Evolutionary conservation across 2,113 vertebrate genomes (phyloP).

Genomic region (Myxocyprinus asiaticus): DNA sequence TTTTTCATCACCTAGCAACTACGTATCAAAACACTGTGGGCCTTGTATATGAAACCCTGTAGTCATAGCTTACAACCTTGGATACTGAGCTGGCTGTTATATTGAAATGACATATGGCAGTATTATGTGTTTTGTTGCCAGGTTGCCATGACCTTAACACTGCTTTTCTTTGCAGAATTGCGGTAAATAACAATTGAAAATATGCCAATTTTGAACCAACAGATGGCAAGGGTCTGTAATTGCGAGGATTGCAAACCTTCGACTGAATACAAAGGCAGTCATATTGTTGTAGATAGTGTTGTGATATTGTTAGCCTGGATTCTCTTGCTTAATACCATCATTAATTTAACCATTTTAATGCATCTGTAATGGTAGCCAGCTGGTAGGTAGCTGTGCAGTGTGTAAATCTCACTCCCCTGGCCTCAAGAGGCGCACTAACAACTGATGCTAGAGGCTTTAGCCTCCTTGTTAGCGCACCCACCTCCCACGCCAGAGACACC

Average conservation of each 20-base stretch:
- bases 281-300: slow-evolving; percentile 8
- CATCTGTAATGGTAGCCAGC: no score
- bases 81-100: slow-evolving; percentile 35
- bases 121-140: slow-evolving; percentile 43
- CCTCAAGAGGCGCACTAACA: no score
- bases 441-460: no score
- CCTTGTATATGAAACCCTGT: slow-evolving; percentile 4
- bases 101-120: slow-evolving; percentile 39
- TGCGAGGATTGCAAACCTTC: not conserved
- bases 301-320: not conserved
- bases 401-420: no score
- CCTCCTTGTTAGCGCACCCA: no score
- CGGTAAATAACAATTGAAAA: slow-evolving; percentile 27
- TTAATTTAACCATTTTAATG: not conserved
- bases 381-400: no score
- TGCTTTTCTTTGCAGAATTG: slow-evolving; percentile 30
- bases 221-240: slow-evolving; percentile 28
- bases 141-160: slow-evolving; percentile 35
- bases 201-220: slow-evolving; percentile 18
- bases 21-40: slow-evolving; percentile 14
- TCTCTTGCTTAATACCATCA: not conserved
- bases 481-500: no score
- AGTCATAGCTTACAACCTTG: slow-evolving; percentile 37
- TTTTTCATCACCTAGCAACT: slow-evolving; percentile 36
- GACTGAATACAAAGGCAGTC: not conserved